These are phyloP conservation scores for Acanthurus leucopareius DNA, from an alignment of 2,797 vertebrate species.

Conservation along the genomic window DNA sequence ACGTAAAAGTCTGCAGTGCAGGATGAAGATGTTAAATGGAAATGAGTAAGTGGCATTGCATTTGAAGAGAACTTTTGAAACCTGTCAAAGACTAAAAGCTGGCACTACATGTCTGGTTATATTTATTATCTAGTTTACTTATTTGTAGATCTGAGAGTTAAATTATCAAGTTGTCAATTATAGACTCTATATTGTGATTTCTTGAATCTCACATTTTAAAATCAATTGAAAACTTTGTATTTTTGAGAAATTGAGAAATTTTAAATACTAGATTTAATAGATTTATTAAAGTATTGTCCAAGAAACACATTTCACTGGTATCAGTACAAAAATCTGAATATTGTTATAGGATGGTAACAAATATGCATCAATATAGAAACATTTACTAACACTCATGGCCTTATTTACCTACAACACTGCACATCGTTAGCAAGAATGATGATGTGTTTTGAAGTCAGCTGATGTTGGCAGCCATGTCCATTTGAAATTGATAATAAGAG, in stretches of 20 bases:
- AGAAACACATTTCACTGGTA: too few relatives aligned
- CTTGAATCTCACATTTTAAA: too few relatives aligned
- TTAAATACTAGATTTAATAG: too few relatives aligned
- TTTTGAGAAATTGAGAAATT: too few relatives aligned
- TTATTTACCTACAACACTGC: too few relatives aligned
- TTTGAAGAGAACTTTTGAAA: neutral
- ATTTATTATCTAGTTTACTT: neutral
- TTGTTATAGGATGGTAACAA: too few relatives aligned
- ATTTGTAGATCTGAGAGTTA: neutral
- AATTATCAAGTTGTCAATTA: neutral
- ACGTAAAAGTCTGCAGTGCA: neutral
- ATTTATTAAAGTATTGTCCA: too few relatives aligned
- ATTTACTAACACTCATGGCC: too few relatives aligned
- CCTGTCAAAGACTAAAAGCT: neutral
- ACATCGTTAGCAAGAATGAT: neutral
- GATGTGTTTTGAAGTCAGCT: conserved; percentile 3
- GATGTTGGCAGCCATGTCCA: conserved; percentile 6
- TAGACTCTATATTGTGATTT: too few relatives aligned
- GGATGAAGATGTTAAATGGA: neutral
- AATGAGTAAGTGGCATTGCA: neutral
- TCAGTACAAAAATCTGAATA: too few relatives aligned
- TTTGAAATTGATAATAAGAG: neutral
- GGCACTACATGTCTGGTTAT: neutral
- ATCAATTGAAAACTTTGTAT: too few relatives aligned
- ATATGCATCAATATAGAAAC: too few relatives aligned